Conservation (phyloP, 1,140 invertebrate genomes). For the Drosophila nannoptera region DNA sequence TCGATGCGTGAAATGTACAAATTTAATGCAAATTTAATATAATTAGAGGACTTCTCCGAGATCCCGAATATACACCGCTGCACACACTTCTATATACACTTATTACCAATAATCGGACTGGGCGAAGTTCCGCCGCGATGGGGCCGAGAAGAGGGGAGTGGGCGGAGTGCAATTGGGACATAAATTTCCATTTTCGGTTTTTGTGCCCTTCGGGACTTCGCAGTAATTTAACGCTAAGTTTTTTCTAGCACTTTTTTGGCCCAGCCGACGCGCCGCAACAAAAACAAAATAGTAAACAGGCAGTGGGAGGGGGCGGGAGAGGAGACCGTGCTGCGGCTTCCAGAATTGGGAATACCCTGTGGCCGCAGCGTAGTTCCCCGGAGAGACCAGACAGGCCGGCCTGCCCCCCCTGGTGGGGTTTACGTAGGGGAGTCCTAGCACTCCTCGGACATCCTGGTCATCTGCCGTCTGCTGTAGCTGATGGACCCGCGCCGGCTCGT, state of each 20-base stretch:
- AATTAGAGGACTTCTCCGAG: constrained; percentile 55
- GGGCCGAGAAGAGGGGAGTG: not conserved
- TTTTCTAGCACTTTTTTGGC: constrained; percentile 29
- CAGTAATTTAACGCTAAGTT: constrained; percentile 77
- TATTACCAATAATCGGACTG: constrained; percentile 59
- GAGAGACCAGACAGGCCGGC: too few species aligned
- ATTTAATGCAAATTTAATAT: constrained; percentile 69
- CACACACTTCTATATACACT: constrained; percentile 1
- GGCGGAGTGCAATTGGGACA: constrained; percentile 72
- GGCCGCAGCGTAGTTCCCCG: too few species aligned
- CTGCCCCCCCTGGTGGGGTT: too few species aligned
- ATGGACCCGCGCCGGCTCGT: not conserved
- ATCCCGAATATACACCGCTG: not conserved
- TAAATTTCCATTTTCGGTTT: constrained; percentile 76
- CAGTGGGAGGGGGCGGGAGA: constrained; percentile 35
- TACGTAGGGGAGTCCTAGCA: too few species aligned
- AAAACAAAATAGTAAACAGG: constrained; percentile 54
- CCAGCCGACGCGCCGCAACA: constrained; percentile 51
- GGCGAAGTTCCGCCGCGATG: constrained; percentile 39
- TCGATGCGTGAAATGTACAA: constrained; percentile 46
- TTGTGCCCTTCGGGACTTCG: constrained; percentile 68
- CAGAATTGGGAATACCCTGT: too few species aligned
- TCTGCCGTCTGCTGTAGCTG: not conserved
- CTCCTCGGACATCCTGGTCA: too few species aligned
- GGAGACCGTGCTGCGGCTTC: constrained; percentile 19